Base-by-base conservation (phyloP, 2,113 vertebrate genomes). In the Monopterus albus region DNA sequence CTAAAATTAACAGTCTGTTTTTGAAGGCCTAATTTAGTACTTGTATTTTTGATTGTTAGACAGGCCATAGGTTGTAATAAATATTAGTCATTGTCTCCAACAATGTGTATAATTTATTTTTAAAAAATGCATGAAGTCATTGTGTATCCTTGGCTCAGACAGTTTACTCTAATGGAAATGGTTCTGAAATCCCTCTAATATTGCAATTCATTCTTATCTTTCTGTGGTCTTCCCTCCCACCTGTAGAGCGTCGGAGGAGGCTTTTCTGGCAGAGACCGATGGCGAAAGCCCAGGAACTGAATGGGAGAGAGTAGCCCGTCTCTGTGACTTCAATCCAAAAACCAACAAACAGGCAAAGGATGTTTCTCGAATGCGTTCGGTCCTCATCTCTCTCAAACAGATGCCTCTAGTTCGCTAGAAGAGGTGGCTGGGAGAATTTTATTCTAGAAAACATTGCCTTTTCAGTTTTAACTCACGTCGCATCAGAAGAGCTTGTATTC, bases 301-400 rank as follows among this genome's bases (percentile, higher is more conserved):
- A 81, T 99, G 98, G 98, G 98, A 99, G 84, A 94, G 96, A 78
- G 98, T 99, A 65, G 98, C 96, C 21, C 95, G 96, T 35, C 95
- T 99, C 52, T 99, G 98, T 35, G 97, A 99, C 91, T 99, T 99
- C 94, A 99, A 99, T 61, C 98, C 98, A 60, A 99, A 99, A 93
- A 99, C 96, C 94, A 98, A 95, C 97, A 99, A 97, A 92, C 96
- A 98, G 84, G 96, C 95, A 51, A 99, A 99, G 93, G 98, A 99
- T 17, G 96, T 99, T 61, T 99, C 97, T 0, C 95, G 97, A 60
- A 97, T 99, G 96, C 96, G 97, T 58, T 98, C 96, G 0, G 95
- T 99, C 89, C 96, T 99, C 87, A 98, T 99, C 88, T 97, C 97
- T 28, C 95, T 99, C 81, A 99, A 99, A 94, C 97, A 99, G 94